Base-by-base conservation (phyloP, 2,797 vertebrate species). In the Karalla daura region DNA sequence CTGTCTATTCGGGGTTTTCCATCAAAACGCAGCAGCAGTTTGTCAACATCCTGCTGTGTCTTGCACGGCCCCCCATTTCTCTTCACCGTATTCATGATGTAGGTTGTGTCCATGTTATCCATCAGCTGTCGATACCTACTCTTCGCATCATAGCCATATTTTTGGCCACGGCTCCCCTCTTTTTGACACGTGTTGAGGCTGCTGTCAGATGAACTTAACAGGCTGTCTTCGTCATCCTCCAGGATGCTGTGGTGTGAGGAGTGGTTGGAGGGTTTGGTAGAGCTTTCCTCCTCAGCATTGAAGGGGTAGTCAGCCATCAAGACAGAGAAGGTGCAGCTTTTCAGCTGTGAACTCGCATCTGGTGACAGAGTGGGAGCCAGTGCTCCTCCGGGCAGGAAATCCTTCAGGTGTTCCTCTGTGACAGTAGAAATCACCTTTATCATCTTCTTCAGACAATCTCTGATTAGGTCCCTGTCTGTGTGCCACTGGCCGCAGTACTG, bases 251-350 rank as follows among this genome's bases (percentile, higher is more conserved):
- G 20, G 1, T 63, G 14, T n/a, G 58, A 28, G 20, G 72, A 27
- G 11, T 3, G n/a, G 24, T 76, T 70, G 12, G 36, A 8, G 10
- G 53, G 14, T 64, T 59, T 74, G 7, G 63, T 60, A 0, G 45
- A 45, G 28, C 58, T 79, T 46, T 80, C 83, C 33, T 72, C 87
- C 11, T 63, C 14, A 0, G 89, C 77, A 24, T 85, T 66, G 15
- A 84, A 92, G 0, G 92, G 92, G 69, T 94, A 94, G 14, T 94
- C 85, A 0, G 83, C 89, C 91, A 93, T 93, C 58, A 95, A 63
- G 49, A 88, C 64, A 0, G 86, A 88, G 61, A 94, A 93, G 0
- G 87, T 92, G 71, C 91, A 95, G 43, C 64, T 81, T 21, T 54
- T 63, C 27, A 94, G 37, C 3, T 87, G 59, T 21, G 45, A 20